Evolutionary conservation across 2,113 vertebrate genomes (phyloP).

Genomic region (Coptodon rendalli): DNA sequence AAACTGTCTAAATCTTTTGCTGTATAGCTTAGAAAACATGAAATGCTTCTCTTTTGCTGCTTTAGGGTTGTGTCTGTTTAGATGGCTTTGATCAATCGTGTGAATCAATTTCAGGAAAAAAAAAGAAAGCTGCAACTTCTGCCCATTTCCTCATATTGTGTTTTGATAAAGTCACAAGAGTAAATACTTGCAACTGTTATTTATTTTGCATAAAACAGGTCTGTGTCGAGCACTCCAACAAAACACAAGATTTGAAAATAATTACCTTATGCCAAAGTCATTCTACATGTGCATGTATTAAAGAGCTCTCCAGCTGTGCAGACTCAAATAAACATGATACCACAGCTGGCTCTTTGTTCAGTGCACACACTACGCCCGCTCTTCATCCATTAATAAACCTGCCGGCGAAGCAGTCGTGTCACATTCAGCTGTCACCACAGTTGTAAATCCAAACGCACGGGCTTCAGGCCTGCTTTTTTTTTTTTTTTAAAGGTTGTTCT

Average conservation of each 20-base stretch:
- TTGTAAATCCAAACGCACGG: not conserved
- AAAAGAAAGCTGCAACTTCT: not conserved
- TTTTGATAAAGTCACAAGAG: not conserved
- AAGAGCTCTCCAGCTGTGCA: not conserved
- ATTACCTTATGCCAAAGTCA: not conserved
- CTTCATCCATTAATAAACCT: conserved; percentile 17
- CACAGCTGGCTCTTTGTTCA: conserved; percentile 5
- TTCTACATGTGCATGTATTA: not conserved
- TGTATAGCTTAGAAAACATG: not conserved
- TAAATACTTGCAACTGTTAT: not conserved
- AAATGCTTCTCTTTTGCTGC: not conserved
- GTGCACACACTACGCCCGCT: not conserved
- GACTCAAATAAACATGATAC: not conserved
- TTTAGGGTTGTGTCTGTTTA: not conserved
- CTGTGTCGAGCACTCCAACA: not conserved
- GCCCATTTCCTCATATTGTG: not conserved
- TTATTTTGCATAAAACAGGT: not conserved
- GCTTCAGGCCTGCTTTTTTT: not conserved
- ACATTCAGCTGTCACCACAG: not conserved
- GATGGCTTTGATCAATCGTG: not conserved
- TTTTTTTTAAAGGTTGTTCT: not conserved
- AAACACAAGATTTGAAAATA: not conserved
- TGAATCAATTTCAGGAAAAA: not conserved
- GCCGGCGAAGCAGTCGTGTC: not conserved
- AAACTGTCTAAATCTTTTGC: not conserved